Conservation (phyloP, 2,113 vertebrate genomes). For the Dicrurus megarhynchus region DNA sequence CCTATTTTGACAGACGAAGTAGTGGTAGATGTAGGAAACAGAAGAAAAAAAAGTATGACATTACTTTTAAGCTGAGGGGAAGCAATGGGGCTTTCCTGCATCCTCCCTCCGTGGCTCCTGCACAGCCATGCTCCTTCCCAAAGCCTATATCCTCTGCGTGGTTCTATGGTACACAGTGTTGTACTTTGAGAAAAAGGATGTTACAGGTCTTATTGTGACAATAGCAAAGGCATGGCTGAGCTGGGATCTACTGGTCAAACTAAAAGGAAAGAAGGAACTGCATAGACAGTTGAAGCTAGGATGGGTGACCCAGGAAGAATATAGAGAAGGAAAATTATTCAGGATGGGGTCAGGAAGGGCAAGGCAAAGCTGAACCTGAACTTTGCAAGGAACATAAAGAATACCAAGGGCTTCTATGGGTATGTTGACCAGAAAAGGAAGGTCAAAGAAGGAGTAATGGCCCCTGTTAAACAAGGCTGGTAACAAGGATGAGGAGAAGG, state of each 20-base stretch:
- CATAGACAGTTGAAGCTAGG: background rate
- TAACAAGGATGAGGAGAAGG: background rate
- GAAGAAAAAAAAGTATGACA: background rate
- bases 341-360: background rate
- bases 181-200: background rate
- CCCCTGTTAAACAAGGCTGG: background rate
- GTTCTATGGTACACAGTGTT: background rate
- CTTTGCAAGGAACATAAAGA: background rate
- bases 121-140: background rate
- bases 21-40: background rate
- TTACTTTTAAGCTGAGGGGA: background rate
- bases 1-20: background rate
- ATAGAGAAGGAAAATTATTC: background rate
- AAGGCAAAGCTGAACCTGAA: background rate
- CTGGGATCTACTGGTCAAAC: background rate
- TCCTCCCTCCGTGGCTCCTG: accelerated
- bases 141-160: background rate
- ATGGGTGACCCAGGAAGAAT: background rate
- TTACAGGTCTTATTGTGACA: background rate
- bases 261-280: background rate
- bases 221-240: background rate
- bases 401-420: background rate
- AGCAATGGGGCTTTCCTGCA: background rate
- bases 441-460: background rate
- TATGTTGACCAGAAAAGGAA: background rate